phyloP scores from a whole-genome alignment of 2,113 vertebrate species.

The Podilymbus podiceps region DNA sequence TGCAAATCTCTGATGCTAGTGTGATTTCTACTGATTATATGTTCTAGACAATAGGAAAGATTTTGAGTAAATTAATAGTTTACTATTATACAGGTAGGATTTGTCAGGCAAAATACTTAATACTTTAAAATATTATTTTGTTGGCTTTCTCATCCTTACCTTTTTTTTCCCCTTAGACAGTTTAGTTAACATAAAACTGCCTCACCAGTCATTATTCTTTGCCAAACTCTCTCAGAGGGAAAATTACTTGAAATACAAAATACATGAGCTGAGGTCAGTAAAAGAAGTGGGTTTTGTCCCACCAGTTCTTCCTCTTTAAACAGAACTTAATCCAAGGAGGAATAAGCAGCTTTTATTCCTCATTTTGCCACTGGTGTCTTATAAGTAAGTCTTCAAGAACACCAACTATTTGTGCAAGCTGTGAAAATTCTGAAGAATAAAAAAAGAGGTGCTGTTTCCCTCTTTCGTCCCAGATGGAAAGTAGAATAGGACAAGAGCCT shows the following conservation, averaged over 20 bases:
- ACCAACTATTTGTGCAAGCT: neutral
- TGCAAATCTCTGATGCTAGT: neutral
- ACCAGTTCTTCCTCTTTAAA: neutral
- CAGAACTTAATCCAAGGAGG: neutral
- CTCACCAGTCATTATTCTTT: neutral
- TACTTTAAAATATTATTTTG: neutral
- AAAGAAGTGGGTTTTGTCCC: neutral
- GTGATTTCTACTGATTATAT: neutral
- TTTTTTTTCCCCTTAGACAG: neutral
- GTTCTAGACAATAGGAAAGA: neutral
- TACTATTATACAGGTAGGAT: neutral
- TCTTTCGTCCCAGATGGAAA: neutral
- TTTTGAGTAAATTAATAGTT: neutral
- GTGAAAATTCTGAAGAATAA: neutral
- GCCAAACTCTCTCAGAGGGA: neutral
- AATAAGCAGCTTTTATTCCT: neutral
- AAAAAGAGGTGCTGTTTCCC: neutral
- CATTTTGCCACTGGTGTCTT: neutral
- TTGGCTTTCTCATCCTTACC: neutral
- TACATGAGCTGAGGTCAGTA: neutral
- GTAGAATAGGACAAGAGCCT: neutral
- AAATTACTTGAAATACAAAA: slow-evolving; percentile 36
- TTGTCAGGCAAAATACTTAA: neutral
- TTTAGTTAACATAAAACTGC: slow-evolving; percentile 7
- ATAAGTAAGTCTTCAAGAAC: neutral